These are phyloP conservation scores for Schizopygopsis malacanthus DNA, from an alignment of 2,797 vertebrate genomes.

Conservation along the genomic window DNA sequence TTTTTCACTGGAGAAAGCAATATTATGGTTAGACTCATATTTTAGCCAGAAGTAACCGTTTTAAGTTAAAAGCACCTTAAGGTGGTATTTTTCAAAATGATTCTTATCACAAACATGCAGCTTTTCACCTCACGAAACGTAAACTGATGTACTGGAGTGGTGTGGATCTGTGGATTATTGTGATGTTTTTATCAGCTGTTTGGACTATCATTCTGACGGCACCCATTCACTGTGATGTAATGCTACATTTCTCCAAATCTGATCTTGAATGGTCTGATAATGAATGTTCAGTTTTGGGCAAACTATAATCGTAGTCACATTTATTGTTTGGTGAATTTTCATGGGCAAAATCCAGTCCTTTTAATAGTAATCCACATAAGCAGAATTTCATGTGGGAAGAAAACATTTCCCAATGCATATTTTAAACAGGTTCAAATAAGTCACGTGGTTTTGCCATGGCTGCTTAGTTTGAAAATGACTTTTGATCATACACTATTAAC, in stretches of 20 bases:
- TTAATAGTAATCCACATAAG: not conserved
- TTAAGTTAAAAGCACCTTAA: no score
- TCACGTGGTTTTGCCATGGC: not conserved
- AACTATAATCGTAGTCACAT: not conserved
- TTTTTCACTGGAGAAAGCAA: no score
- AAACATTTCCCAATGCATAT: not conserved
- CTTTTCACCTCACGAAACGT: no score
- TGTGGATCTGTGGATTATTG: no score
- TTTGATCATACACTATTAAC: not conserved
- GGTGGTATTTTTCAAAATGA: no score
- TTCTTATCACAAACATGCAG: no score
- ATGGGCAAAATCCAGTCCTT: not conserved
- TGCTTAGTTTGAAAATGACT: not conserved
- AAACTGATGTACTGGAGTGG: no score
- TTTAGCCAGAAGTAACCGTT: no score
- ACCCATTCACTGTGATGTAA: no score
- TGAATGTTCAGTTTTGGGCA: not conserved
- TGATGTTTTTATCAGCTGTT: no score
- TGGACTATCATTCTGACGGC: no score
- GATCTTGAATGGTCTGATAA: not conserved
- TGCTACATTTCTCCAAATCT: not conserved
- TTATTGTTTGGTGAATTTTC: not conserved
- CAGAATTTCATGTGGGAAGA: not conserved
- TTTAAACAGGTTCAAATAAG: not conserved
- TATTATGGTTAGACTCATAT: no score